Conservation (phyloP, 2,113 vertebrate genomes). For the Scalopus aquaticus region DNA sequence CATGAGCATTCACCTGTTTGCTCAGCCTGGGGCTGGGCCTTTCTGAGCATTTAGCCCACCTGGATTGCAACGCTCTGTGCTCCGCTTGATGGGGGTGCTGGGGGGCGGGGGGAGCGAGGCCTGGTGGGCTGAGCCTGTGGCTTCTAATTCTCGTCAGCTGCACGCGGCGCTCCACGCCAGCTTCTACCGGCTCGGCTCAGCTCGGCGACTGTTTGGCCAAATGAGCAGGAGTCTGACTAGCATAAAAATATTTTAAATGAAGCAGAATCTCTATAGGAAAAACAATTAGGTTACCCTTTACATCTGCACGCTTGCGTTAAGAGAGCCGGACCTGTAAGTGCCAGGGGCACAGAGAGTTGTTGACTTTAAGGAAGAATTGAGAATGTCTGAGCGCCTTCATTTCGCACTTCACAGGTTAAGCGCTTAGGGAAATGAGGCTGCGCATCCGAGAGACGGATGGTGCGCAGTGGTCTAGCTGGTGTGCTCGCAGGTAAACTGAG, state of each 20-base stretch:
- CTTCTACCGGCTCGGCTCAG: constrained; percentile 72
- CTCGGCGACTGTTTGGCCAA: constrained; percentile 76
- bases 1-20: constrained; percentile 3
- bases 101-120: background rate
- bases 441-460: constrained; percentile 16
- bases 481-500: background rate
- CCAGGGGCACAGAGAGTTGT: constrained; percentile 42
- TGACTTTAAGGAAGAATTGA: constrained; percentile 44
- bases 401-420: constrained; percentile 57
- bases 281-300: constrained; percentile 56
- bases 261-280: constrained; percentile 80
- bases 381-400: constrained; percentile 42
- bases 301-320: constrained; percentile 52
- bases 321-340: constrained; percentile 50
- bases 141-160: constrained; percentile 69
- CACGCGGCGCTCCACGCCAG: constrained; percentile 67
- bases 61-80: background rate
- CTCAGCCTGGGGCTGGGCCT: constrained; percentile 31
- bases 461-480: background rate
- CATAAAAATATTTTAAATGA: constrained; percentile 83
- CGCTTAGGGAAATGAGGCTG: background rate
- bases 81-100: background rate
- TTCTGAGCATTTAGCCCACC: constrained; percentile 14
- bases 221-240: constrained; percentile 71
- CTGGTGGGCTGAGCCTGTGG: constrained; percentile 34